phyloP scores from a whole-genome alignment of 2,888 invertebrate genomes.

The Epinotia demarniana region DNA sequence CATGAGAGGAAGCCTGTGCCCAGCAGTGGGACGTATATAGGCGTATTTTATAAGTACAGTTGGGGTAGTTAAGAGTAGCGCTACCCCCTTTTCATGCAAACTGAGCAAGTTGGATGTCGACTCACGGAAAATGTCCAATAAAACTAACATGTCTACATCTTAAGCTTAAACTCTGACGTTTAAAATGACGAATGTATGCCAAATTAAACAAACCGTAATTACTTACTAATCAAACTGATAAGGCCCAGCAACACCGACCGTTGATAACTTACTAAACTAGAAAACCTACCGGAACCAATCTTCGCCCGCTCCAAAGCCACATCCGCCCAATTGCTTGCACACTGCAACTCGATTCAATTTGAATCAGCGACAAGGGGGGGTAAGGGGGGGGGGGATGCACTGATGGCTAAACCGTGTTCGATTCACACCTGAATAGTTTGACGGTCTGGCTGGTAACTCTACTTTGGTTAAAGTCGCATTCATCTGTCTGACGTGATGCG shows the following conservation, averaged over 20 bases:
- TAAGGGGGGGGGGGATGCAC: conserved; percentile 55
- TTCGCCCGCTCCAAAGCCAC: conserved; percentile 56
- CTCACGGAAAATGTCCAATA: too few species aligned
- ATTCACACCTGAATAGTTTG: conserved; percentile 75
- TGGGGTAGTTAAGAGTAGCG: too few species aligned
- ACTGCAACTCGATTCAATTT: conserved; percentile 79
- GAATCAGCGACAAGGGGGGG: conserved; percentile 67
- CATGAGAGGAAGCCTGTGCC: too few species aligned
- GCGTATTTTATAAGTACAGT: too few species aligned
- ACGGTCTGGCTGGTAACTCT: conserved; percentile 58
- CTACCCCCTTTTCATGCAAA: too few species aligned
- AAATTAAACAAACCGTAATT: too few species aligned
- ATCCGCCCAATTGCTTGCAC: conserved; percentile 70
- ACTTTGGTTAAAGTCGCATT: conserved; percentile 49
- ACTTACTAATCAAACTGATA: too few species aligned
- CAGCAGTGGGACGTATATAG: too few species aligned
- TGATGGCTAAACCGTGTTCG: conserved; percentile 83
- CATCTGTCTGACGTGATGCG: neutral
- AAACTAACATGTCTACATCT: too few species aligned
- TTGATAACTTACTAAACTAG: neutral
- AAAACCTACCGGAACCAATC: neutral
- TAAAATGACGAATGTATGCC: too few species aligned
- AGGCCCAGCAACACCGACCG: neutral
- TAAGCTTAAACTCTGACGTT: too few species aligned
- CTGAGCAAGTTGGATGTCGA: too few species aligned